Evolutionary conservation across 1,140 invertebrate species (phyloP).

Genomic region (Chionoecetes opilio): DNA sequence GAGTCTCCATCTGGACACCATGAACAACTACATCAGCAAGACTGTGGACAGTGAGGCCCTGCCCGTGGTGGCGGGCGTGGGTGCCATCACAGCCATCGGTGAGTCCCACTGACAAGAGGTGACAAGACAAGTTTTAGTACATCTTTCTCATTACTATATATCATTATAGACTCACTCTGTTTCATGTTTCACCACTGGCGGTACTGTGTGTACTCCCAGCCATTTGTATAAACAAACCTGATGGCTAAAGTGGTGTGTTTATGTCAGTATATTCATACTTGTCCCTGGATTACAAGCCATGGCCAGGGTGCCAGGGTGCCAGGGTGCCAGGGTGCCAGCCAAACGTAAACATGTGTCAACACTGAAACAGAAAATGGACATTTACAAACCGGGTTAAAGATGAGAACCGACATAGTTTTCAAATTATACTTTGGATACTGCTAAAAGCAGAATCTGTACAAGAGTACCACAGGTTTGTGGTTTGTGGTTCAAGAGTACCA

Average conservation of each 20-base stretch:
- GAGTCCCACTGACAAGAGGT: neutral
- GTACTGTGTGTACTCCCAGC: no score
- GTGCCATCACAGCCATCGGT: slow-evolving; percentile 51
- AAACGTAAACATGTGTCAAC: neutral
- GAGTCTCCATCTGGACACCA: slow-evolving; percentile 20
- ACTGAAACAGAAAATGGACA: no score
- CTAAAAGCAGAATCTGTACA: no score
- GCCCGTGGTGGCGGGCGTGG: slow-evolving; percentile 68
- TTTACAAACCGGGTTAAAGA: no score
- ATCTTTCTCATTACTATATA: neutral
- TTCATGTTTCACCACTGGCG: no score
- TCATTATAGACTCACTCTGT: neutral
- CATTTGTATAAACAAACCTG: no score
- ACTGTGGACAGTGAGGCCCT: slow-evolving; percentile 56
- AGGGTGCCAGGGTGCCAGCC: neutral
- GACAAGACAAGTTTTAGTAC: neutral
- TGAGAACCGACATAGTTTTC: no score
- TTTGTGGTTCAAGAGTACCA: no score
- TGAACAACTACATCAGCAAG: slow-evolving; percentile 69
- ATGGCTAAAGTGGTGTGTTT: neutral
- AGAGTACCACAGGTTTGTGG: no score
- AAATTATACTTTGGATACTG: no score
- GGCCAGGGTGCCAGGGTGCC: neutral
- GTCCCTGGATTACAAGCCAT: neutral
- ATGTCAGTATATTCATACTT: neutral